Conservation (phyloP, 2,797 vertebrate genomes). For the Pogoniulus pusillus region DNA sequence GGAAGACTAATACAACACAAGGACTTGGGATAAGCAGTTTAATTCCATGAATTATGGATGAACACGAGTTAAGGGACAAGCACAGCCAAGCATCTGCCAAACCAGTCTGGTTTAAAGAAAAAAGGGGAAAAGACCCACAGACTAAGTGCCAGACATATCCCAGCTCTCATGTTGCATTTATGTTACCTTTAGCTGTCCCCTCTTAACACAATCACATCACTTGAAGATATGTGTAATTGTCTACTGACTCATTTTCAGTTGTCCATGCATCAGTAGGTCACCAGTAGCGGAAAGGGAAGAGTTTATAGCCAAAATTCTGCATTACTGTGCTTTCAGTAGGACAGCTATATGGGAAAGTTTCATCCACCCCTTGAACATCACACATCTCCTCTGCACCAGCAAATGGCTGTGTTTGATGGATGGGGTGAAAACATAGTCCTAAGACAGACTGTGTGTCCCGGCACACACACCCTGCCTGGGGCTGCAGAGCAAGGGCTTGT, state of each 20-base stretch:
- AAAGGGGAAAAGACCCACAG: not conserved
- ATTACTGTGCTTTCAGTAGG: not conserved
- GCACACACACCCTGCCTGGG: not conserved
- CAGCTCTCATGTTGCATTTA: not conserved
- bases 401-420: not conserved
- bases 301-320: not conserved
- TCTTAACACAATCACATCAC: not conserved
- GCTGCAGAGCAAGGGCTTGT: fast-evolving
- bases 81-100: not conserved
- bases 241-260: not conserved
- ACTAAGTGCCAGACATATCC: not conserved
- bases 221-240: not conserved
- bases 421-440: not conserved
- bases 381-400: not conserved
- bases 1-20: not conserved
- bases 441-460: not conserved
- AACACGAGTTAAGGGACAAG: not conserved
- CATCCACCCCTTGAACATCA: not conserved
- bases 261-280: not conserved
- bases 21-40: slow-evolving; percentile 18
- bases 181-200: slow-evolving; percentile 1
- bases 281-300: not conserved
- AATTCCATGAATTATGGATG: not conserved
- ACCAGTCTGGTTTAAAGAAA: not conserved
- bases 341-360: not conserved